Conservation (phyloP, 2,888 invertebrate species). For the Ariolimax columbianus region DNA sequence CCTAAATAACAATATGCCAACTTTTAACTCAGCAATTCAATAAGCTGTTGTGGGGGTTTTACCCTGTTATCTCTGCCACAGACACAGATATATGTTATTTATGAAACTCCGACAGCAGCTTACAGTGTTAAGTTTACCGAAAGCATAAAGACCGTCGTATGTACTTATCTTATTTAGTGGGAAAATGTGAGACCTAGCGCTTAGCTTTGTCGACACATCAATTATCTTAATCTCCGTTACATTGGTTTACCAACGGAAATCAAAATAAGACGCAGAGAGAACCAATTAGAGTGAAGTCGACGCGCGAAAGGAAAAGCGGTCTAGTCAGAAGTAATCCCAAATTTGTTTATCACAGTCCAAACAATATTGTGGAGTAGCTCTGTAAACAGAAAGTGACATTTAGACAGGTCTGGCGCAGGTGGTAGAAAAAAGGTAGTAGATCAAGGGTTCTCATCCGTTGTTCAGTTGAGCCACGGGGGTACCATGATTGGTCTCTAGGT, state of each 20-base stretch:
- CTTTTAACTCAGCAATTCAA: no score
- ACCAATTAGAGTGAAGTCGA: not conserved
- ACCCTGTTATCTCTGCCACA: not conserved
- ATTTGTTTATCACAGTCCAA: not conserved
- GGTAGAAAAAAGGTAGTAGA: no score
- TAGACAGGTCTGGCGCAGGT: not conserved
- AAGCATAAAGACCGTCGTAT: not conserved
- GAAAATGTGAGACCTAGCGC: constrained; percentile 1
- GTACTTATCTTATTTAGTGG: not conserved
- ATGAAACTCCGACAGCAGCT: not conserved
- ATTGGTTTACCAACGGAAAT: not conserved
- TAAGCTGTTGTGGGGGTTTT: not conserved
- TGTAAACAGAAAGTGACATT: not conserved
- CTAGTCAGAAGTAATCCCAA: not conserved
- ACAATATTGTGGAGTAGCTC: not conserved
- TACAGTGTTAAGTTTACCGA: not conserved
- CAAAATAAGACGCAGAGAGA: not conserved
- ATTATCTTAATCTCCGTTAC: constrained; percentile 8
- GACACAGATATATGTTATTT: not conserved
- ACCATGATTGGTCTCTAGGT: no score
- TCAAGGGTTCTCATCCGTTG: no score
- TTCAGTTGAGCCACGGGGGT: no score
- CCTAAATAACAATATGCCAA: no score
- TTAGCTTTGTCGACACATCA: not conserved
- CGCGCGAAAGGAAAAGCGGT: not conserved